Evolutionary conservation across 2,888 invertebrate species (phyloP), one percentile per base, ranked within the genome.

Genomic region (Calliphora vomitoria): DNA sequence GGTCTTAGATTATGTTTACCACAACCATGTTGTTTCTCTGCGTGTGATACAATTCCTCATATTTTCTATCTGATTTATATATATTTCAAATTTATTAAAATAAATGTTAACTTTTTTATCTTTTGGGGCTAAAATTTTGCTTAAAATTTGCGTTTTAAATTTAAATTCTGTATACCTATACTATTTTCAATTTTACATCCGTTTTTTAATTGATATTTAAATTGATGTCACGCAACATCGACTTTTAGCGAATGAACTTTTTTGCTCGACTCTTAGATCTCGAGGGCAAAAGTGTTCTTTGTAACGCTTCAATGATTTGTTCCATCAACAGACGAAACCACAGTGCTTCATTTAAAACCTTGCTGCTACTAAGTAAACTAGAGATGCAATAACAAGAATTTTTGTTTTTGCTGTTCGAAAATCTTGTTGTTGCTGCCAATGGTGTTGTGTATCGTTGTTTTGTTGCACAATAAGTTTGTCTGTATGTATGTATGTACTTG

Each of bases 301-400:
- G 10, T 18, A n/a, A n/a, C 13, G 44, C 55, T 78, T 66, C 44
- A 38, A 35, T 76, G 76, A 76, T 20, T 66, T 53, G n/a, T 41
- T 79, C 20, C 62, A 38, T 50, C 62, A 50, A 50, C 41, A 41
- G 38, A 78, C 31, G 38, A 38, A 50, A 69, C 50, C 75, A 47
- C 35, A 25, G 38, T 78, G 76, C 20, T 66, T 53, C 10, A 38
- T 53, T 79, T 79, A 11, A 79, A 79, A 79, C 13, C 41, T 38
- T 68, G 66, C 78, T 68, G 66, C 78, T 25, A 41, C 53, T 55
- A 25, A n/a, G 1, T 25, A 53, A 66, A 76, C 15, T 66, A 64
- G 38, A 64, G 20, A 64, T 18, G 50, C 35, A 18, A 38, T 20
- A 68, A 41, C 18, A 68, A 25, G 35, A 69, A 31, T 69, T 69